Evolutionary conservation across 1,140 invertebrate species (phyloP).

Genomic region (Hyphantria cunea): DNA sequence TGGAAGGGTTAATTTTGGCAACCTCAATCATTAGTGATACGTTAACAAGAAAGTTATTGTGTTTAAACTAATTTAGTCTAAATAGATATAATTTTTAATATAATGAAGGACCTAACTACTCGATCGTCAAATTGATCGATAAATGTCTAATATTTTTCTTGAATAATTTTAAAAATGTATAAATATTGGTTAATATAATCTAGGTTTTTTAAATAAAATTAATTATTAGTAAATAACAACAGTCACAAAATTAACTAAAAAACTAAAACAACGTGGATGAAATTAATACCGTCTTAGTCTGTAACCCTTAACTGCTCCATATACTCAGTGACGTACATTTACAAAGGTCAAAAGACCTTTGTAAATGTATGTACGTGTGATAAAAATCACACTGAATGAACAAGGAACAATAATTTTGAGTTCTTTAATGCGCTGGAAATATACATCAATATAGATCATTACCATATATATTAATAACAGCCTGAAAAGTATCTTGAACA

Average conservation of each 20-base stretch:
- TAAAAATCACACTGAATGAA: too few relatives aligned
- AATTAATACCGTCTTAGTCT: too few relatives aligned
- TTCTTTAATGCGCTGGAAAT: too few relatives aligned
- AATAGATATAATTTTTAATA: constrained; percentile 45
- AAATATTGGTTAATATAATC: constrained; percentile 35
- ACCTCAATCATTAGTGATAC: constrained; percentile 57
- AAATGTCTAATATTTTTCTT: constrained; percentile 41
- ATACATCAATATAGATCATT: too few relatives aligned
- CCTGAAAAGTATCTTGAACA: too few relatives aligned
- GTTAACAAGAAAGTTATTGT: constrained; percentile 61
- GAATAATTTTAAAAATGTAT: constrained; percentile 36
- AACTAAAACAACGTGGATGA: too few relatives aligned
- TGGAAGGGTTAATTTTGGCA: constrained; percentile 72
- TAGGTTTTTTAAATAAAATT: constrained; percentile 25
- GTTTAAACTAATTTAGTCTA: constrained; percentile 61
- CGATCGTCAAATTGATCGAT: constrained; percentile 53
- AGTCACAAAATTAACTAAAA: not conserved
- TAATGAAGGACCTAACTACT: constrained; percentile 62
- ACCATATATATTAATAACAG: too few relatives aligned
- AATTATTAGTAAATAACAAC: constrained; percentile 16
- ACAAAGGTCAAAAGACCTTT: too few relatives aligned
- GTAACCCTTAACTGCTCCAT: too few relatives aligned
- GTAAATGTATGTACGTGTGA: too few relatives aligned
- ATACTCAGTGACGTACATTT: too few relatives aligned
- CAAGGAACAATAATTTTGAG: too few relatives aligned